A percentile compares a stretch with the other conserved stretches of the same genome.
Conservation (phyloP, 2,797 vertebrate species). For the Gambelia wislizenii region DNA sequence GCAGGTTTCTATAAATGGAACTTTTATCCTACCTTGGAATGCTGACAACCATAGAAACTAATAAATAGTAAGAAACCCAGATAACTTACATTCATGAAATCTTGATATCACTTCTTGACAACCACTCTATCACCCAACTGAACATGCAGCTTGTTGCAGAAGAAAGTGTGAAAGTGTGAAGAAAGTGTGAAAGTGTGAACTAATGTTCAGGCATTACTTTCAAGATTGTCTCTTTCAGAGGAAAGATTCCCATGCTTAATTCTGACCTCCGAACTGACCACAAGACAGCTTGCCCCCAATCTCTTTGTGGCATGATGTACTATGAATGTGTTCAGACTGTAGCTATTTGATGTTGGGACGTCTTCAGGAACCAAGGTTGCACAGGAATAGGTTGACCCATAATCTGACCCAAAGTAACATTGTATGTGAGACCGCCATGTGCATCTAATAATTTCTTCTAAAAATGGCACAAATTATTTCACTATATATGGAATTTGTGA, state of each 20-base stretch:
- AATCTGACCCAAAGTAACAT: not conserved
- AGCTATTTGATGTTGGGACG: not conserved
- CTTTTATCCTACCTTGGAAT: not conserved
- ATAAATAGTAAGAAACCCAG: not conserved
- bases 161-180: not conserved
- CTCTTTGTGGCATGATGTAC: not conserved
- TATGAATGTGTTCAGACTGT: not conserved
- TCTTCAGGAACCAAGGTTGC: not conserved
- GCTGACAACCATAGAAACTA: not conserved
- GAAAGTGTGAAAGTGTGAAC: too few species aligned
- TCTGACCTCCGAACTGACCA: not conserved
- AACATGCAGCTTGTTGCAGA: not conserved
- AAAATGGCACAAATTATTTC: not conserved
- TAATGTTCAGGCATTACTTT: not conserved
- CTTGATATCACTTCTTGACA: conserved; percentile 9
- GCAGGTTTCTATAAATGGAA: not conserved
- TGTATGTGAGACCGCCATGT: too few species aligned
- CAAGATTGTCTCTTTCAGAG: conserved; percentile 5
- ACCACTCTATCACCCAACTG: not conserved
- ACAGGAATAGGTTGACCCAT: not conserved
- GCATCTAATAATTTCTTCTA: not conserved
- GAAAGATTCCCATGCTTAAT: not conserved
- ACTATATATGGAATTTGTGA: conserved; percentile 7
- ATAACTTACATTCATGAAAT: not conserved
- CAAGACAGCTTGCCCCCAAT: not conserved